Conservation (phyloP, 2,888 invertebrate genomes). For the Epirrita christyi region DNA sequence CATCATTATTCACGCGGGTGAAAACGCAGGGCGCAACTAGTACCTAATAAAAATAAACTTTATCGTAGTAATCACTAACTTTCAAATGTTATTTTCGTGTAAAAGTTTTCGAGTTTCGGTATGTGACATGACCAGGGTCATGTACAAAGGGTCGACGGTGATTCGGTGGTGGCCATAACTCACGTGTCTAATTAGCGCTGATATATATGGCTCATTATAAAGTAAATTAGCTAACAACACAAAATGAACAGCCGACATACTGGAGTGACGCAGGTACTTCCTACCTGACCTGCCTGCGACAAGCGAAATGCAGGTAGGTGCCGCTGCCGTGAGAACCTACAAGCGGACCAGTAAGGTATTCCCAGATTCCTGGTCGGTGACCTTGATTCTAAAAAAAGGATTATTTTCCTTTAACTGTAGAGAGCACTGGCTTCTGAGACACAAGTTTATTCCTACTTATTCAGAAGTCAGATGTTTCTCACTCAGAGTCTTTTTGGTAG, state of each 20-base stretch:
- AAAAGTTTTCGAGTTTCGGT: neutral
- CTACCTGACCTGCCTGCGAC: conserved; percentile 1
- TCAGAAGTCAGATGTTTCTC: too few species aligned
- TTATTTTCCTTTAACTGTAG: too few species aligned
- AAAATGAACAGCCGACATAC: conserved; percentile 18
- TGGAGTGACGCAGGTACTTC: conserved; percentile 5
- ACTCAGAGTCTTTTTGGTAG: too few species aligned
- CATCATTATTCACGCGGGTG: too few species aligned
- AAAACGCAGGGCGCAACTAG: too few species aligned
- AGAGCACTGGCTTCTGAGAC: too few species aligned
- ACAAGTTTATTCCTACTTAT: too few species aligned
- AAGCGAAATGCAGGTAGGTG: conserved; percentile 1
- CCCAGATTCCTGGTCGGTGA: neutral
- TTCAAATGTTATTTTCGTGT: conserved; percentile 1
- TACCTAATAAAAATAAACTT: too few species aligned
- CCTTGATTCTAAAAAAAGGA: too few species aligned
- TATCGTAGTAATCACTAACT: neutral
- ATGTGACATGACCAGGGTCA: neutral
- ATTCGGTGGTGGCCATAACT: conserved; percentile 25
- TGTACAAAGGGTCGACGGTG: neutral
- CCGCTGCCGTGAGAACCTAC: conserved; percentile 27
- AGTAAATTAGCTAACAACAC: conserved; percentile 38
- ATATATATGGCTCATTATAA: conserved; percentile 47
- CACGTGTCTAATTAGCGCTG: conserved; percentile 47
- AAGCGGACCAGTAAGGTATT: neutral